Base-by-base conservation (phyloP, 2,113 vertebrate species). In the Coturnix japonica region DNA sequence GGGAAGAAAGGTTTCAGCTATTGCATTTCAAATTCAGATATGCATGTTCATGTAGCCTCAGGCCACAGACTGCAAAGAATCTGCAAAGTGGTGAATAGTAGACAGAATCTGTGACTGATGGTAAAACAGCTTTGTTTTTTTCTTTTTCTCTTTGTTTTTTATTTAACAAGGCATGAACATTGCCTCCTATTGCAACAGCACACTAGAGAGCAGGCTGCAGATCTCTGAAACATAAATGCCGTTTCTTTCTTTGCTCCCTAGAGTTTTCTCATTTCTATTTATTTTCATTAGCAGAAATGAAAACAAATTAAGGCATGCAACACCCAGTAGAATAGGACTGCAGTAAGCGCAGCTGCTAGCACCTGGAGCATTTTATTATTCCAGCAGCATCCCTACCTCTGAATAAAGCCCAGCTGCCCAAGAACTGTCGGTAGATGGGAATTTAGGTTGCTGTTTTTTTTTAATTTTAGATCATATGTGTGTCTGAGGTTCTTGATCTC, bases 271-370 rank as follows among this genome's bases (percentile, higher is more conserved):
- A 22, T 70, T 66, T 95, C 83, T 95, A 73, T 96, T 95, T 96
- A 90, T 97, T 97, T 97, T 96, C 94, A 90, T 97, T 96, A 96
- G 90, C 37, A 43, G 61, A 95, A 96, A 96, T 91, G 73, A 93
- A 96, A 97, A 94, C 84, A 95, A 96, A 96, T 95, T 83, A 91
- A 93, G 76, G 94, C 23, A 10, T 76, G 81, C 61, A 93, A 80
- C 91, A 54, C 60, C 87, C 86, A 44, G 54, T 25, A 87, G 80
- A 89, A 69, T 72, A 89, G 69, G 75, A 57, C 56, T 93, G 66
- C 57, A 91, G 56, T 63, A 95, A 87, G 65, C 43, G 72, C 78
- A 73, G 76, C 49, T 60, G 65, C 80, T 61, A 82, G 23, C 85
- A 91, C 81, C 82, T 90, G 94, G 61, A 92, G 43, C 63, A 31